These are phyloP conservation scores for Thyatira batis DNA, from an alignment of 2,888 invertebrate species.

Conservation along the genomic window DNA sequence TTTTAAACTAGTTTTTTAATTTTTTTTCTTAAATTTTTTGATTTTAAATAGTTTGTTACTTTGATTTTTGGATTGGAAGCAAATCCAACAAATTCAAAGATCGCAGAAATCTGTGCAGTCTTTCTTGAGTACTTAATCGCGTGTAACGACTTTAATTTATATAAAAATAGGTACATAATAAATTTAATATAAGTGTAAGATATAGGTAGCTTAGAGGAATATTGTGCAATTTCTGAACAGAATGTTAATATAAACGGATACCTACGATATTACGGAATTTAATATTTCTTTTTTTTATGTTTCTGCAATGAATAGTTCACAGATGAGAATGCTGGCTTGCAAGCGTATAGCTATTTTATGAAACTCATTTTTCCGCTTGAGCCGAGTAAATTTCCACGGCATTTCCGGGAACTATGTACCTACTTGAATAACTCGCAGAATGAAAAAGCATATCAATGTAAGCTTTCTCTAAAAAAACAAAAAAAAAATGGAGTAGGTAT, in stretches of 20 bases:
- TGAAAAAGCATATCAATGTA: neutral
- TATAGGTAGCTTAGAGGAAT: no score
- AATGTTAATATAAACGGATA: slow-evolving; percentile 18
- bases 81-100: no score
- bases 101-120: no score
- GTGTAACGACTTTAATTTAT: no score
- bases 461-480: neutral
- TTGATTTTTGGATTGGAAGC: no score
- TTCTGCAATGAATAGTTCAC: slow-evolving; percentile 12
- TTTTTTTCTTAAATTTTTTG: no score
- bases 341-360: slow-evolving; percentile 27
- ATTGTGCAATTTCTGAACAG: no score
- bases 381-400: slow-evolving; percentile 20
- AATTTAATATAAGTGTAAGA: neutral
- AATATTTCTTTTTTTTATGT: slow-evolving; percentile 24
- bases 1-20: no score
- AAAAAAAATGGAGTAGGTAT: no score
- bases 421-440: slow-evolving; percentile 15
- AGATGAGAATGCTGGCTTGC: slow-evolving; percentile 24
- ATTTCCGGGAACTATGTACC: neutral
- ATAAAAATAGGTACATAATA: neutral
- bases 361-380: slow-evolving; percentile 29
- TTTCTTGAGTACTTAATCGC: no score
- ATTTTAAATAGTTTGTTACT: no score
- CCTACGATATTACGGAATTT: slow-evolving; percentile 25